Conservation (phyloP, 2,113 vertebrate genomes). For the Spheniscus mendiculus region DNA sequence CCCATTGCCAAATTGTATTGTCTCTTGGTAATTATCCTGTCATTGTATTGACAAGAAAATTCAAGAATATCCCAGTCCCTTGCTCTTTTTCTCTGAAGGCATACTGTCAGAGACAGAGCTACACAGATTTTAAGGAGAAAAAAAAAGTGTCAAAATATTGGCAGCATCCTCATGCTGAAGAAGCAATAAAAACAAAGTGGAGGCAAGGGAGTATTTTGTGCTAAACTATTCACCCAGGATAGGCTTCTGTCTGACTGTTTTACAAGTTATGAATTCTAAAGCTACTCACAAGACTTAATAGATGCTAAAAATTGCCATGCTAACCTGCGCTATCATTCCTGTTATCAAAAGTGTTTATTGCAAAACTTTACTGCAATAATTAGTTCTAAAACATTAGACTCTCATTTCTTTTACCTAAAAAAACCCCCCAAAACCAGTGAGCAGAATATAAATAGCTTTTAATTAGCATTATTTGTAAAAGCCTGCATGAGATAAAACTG, state of each 20-base stretch:
- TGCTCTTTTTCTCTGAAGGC: constrained; percentile 25
- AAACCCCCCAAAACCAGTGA: not conserved
- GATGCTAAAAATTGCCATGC: not conserved
- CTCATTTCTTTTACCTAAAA: not conserved
- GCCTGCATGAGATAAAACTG: not conserved
- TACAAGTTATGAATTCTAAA: constrained; percentile 26
- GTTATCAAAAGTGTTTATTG: not conserved
- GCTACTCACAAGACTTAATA: not conserved
- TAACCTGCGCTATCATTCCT: not conserved
- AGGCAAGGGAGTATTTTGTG: constrained; percentile 26
- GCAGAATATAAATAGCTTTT: not conserved
- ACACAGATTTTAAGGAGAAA: not conserved
- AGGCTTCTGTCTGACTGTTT: constrained; percentile 30
- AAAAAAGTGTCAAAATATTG: constrained; percentile 42
- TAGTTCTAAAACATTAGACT: not conserved
- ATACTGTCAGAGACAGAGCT: not conserved
- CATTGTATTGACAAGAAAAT: not conserved
- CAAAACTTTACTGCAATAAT: constrained; percentile 1
- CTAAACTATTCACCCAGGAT: constrained; percentile 26
- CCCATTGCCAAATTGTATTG: not conserved
- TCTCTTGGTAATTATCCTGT: not conserved
- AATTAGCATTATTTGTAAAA: not conserved
- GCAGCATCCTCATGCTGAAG: not conserved
- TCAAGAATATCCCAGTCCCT: not conserved
- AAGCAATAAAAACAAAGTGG: constrained; percentile 47